Conservation (phyloP, 2,113 vertebrate species). For the Diadophis punctatus region DNA sequence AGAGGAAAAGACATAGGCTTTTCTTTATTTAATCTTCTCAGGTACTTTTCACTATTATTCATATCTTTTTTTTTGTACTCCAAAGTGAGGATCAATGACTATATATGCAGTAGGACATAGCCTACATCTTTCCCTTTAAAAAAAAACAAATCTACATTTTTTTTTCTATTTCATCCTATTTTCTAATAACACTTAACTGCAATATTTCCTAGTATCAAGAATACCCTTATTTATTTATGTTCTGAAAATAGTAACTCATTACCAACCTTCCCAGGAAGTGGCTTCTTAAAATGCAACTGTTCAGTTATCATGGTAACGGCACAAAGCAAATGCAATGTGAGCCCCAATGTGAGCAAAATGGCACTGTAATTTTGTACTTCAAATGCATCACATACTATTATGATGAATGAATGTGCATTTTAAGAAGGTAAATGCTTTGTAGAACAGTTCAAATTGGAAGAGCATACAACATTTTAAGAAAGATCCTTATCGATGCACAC, state of each 20-base stretch:
- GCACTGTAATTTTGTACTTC: conserved; percentile 13
- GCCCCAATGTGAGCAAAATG: neutral
- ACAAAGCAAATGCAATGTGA: conserved; percentile 8
- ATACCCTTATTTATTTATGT: neutral
- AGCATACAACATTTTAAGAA: neutral
- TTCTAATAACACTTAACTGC: neutral
- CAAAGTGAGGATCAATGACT: neutral
- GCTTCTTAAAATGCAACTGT: neutral
- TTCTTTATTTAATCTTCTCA: neutral
- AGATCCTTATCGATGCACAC: neutral
- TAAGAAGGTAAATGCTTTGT: conserved; percentile 2
- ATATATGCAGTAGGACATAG: neutral
- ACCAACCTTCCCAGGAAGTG: neutral
- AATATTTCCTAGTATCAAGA: accelerated
- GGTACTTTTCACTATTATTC: neutral
- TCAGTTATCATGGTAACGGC: conserved; percentile 15
- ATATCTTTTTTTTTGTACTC: neutral
- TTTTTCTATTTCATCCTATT: neutral
- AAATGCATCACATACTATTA: conserved; percentile 7
- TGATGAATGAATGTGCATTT: conserved; percentile 17
- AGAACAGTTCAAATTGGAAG: conserved; percentile 9
- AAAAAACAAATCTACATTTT: neutral
- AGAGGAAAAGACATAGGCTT: neutral
- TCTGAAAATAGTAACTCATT: conserved; percentile 7
- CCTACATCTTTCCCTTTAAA: neutral